Conservation (phyloP, 2,888 invertebrate genomes). For the Sthenelais limicola region DNA sequence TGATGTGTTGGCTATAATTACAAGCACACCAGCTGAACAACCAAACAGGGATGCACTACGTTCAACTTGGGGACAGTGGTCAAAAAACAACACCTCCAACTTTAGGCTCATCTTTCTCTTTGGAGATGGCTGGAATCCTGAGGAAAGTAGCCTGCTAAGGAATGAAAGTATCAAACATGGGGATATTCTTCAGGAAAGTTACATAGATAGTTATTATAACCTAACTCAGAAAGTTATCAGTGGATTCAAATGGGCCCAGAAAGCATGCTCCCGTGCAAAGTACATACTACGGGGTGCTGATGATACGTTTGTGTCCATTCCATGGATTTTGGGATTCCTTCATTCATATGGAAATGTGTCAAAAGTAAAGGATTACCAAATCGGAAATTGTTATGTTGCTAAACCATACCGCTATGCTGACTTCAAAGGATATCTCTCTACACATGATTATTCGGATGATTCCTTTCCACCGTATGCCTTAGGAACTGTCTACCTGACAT, state of each 20-base stretch:
- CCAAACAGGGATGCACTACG: background rate
- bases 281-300: constrained; percentile 12
- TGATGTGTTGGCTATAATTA: background rate
- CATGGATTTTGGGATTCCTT: background rate
- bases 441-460: constrained; percentile 1
- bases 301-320: constrained; percentile 2
- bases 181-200: constrained; percentile 12
- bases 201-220: constrained; percentile 11
- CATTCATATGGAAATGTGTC: background rate
- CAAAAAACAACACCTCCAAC: background rate
- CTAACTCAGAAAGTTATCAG: constrained; percentile 23
- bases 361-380: background rate
- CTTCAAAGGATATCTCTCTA: background rate
- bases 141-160: background rate
- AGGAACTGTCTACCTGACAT: constrained; percentile 1
- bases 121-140: constrained; percentile 7
- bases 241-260: background rate
- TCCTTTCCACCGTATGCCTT: constrained; percentile 15
- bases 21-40: background rate
- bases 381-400: background rate
- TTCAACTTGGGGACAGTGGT: background rate
- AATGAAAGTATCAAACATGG: background rate
- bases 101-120: constrained; percentile 15
- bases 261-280: background rate
- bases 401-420: background rate